Percentiles rank a stretch among this genome's conserved stretches.
These are phyloP conservation scores for Trogon surrucura DNA, from an alignment of 2,113 vertebrate species.

Conservation along the genomic window DNA sequence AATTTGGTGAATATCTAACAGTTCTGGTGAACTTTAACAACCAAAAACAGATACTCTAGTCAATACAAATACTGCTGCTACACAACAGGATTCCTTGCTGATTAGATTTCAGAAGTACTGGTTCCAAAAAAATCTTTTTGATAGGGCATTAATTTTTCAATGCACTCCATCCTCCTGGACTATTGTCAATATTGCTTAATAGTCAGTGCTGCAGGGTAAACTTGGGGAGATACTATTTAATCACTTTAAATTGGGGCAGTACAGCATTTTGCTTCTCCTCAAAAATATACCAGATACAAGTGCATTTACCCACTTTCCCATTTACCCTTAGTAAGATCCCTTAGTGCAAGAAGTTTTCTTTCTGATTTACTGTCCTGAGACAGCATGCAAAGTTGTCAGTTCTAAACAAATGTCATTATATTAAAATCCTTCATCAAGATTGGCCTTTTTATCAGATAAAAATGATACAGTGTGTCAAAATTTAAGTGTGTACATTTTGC, in stretches of 20 bases:
- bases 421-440: neutral
- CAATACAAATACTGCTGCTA: neutral
- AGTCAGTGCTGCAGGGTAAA: neutral
- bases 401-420: neutral
- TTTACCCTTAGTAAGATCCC: neutral
- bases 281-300: too few species aligned
- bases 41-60: neutral
- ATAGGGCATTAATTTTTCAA: neutral
- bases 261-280: neutral
- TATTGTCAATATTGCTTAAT: neutral
- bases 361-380: neutral
- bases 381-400: neutral
- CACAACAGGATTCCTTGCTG: neutral
- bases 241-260: neutral
- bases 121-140: neutral
- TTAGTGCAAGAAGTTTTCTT: neutral
- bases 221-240: neutral
- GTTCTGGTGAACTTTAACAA: neutral
- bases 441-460: neutral
- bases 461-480: neutral
- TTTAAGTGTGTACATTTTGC: neutral
- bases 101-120: neutral
- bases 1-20: neutral
- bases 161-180: neutral
- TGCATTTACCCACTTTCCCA: neutral